These are phyloP conservation scores for Circaetus gallicus DNA, from an alignment of 2,113 vertebrate species.

Conservation along the genomic window DNA sequence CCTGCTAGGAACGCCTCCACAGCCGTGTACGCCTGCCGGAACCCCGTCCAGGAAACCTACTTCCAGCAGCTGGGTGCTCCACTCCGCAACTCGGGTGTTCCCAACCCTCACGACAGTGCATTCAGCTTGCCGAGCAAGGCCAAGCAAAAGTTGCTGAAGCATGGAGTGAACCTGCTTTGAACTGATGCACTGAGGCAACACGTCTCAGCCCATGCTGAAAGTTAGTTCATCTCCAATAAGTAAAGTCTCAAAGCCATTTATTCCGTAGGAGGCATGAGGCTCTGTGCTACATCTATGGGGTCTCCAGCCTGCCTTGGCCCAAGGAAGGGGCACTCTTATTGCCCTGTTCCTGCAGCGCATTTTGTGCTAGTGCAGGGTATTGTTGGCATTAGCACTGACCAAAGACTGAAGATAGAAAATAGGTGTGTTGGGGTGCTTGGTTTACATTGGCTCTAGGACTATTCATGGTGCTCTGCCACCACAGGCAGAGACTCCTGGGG, in stretches of 20 bases:
- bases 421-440: neutral
- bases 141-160: slow-evolving; percentile 89
- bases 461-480: neutral
- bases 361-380: neutral
- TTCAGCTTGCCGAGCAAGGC: slow-evolving; percentile 86
- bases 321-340: neutral
- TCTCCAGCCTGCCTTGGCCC: neutral
- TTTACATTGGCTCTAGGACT: neutral
- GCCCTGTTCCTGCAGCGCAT: neutral
- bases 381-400: neutral
- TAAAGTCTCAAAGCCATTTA: neutral
- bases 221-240: neutral
- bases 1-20: slow-evolving; percentile 78
- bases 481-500: neutral
- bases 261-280: accelerated
- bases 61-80: slow-evolving; percentile 83
- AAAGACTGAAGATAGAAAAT: neutral
- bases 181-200: accelerated
- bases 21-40: slow-evolving; percentile 83
- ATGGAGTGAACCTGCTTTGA: slow-evolving; percentile 92
- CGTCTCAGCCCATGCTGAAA: accelerated
- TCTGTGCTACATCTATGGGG: neutral
- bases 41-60: slow-evolving; percentile 85
- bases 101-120: slow-evolving; percentile 84
- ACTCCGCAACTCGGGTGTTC: slow-evolving; percentile 84